Evolutionary conservation across 2,888 invertebrate genomes (phyloP).

Genomic region (Ditula angustiorana): DNA sequence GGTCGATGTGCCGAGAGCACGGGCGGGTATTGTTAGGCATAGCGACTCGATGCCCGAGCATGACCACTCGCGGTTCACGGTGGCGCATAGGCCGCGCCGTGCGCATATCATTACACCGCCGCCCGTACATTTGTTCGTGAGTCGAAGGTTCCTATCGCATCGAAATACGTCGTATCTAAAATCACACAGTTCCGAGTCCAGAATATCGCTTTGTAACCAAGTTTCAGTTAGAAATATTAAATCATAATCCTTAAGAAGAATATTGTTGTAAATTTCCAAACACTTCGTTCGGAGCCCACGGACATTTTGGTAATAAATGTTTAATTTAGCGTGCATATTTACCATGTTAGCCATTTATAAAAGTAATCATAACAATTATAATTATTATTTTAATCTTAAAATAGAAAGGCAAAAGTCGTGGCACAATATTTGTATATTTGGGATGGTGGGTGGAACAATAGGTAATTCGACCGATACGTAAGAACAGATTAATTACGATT

Average conservation of each 20-base stretch:
- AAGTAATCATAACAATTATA: no score
- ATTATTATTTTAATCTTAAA: no score
- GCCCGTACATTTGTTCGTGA: neutral
- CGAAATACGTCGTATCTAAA: slow-evolving; percentile 11
- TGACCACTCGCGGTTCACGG: neutral
- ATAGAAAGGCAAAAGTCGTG: neutral
- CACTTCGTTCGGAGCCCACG: slow-evolving; percentile 9
- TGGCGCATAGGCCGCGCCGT: neutral
- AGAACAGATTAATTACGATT: no score
- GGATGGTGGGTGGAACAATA: no score
- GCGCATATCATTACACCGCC: neutral
- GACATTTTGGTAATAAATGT: neutral
- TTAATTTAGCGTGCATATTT: neutral
- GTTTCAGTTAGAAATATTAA: no score
- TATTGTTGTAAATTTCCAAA: neutral
- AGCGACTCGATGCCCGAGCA: neutral
- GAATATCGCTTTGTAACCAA: neutral
- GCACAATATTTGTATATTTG: neutral
- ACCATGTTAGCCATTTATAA: no score
- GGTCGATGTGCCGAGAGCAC: neutral
- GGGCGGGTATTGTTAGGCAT: neutral
- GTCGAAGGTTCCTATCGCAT: no score
- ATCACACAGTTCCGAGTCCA: slow-evolving; percentile 7
- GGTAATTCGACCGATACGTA: no score
- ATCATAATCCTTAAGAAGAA: slow-evolving; percentile 11